These are phyloP conservation scores for Drosophila mercatorum DNA, from an alignment of 2,888 invertebrate species.

Conservation along the genomic window DNA sequence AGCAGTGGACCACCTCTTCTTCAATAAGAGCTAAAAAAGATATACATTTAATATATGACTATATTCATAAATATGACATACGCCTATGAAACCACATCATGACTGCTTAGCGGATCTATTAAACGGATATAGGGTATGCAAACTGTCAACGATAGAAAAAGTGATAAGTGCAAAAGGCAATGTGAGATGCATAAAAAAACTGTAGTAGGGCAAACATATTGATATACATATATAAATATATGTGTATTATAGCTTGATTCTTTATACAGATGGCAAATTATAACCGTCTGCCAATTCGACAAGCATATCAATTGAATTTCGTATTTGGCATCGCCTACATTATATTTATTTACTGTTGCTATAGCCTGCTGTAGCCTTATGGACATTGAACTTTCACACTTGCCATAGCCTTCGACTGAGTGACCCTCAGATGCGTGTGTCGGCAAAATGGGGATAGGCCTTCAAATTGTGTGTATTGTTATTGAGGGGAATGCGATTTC, in stretches of 20 bases:
- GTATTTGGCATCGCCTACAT: constrained; percentile 28
- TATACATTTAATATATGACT: too few relatives aligned
- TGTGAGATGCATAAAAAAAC: constrained; percentile 40
- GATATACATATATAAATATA: background rate
- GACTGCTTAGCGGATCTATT: background rate
- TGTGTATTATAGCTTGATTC: constrained; percentile 15
- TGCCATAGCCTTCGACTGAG: constrained; percentile 32
- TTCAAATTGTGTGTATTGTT: constrained; percentile 67
- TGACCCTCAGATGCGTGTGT: constrained; percentile 45
- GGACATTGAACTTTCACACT: constrained; percentile 48
- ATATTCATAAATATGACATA: background rate
- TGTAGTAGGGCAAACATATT: constrained; percentile 47
- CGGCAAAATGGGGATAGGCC: constrained; percentile 29
- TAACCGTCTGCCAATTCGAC: constrained; percentile 69
- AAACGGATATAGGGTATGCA: background rate
- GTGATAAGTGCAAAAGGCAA: constrained; percentile 46
- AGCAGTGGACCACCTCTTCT: too few relatives aligned
- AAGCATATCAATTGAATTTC: constrained; percentile 70
- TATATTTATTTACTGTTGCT: constrained; percentile 48
- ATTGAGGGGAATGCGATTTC: constrained; percentile 41
- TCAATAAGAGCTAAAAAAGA: too few relatives aligned
- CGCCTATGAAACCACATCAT: background rate
- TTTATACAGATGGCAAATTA: constrained; percentile 59
- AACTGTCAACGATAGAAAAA: constrained; percentile 36
- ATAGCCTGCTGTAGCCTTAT: constrained; percentile 11